phyloP scores from a whole-genome alignment of 1,140 invertebrate species.

The Glossosoma conforme region DNA sequence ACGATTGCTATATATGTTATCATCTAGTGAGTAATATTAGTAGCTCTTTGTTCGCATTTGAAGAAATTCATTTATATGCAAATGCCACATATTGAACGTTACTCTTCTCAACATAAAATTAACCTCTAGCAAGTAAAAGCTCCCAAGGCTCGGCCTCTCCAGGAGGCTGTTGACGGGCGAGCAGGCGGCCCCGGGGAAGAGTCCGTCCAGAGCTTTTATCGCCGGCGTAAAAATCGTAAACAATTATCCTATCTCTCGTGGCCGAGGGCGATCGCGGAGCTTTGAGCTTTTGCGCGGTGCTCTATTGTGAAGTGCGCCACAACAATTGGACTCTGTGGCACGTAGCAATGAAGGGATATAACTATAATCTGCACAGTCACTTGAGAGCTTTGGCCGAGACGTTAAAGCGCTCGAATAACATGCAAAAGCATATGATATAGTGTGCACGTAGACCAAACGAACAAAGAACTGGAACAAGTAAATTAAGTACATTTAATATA shows the following conservation, averaged over 20 bases:
- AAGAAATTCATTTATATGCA: conserved; percentile 18
- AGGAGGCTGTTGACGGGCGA: conserved; percentile 19
- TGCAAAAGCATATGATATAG: no score
- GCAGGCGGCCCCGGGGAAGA: conserved; percentile 12
- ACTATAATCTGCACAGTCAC: no score
- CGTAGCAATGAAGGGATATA: no score
- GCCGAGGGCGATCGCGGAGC: conserved; percentile 11
- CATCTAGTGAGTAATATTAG: no score
- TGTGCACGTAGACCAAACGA: not conserved
- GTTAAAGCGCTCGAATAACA: no score
- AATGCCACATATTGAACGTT: conserved; percentile 16
- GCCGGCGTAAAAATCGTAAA: conserved; percentile 25
- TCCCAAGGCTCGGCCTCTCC: no score
- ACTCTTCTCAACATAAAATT: conserved; percentile 10
- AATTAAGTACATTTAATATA: not conserved
- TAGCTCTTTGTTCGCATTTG: no score
- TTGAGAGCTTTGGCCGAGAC: no score
- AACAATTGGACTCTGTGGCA: no score
- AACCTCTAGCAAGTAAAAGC: no score
- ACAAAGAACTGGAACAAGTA: not conserved
- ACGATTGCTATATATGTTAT: no score
- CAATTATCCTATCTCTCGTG: conserved; percentile 30
- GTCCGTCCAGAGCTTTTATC: conserved; percentile 18
- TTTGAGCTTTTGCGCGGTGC: conserved; percentile 1
- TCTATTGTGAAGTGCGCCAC: conserved; percentile 9